Base-by-base conservation (phyloP, 2,113 vertebrate genomes). In the Nothocercus nigrocapillus region DNA sequence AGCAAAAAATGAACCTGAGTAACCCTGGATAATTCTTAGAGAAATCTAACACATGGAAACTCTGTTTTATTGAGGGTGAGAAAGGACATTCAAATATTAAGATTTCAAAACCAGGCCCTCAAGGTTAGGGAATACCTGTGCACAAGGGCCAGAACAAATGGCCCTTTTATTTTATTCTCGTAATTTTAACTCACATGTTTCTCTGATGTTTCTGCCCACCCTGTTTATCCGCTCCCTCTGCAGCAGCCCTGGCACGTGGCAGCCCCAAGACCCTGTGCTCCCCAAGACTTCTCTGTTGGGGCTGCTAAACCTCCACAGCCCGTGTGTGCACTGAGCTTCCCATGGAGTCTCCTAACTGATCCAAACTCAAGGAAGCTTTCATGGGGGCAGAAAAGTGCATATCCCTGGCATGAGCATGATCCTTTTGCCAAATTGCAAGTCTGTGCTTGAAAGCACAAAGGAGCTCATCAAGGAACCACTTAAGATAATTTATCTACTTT, bases 51-150 rank as follows among this genome's bases (percentile, higher is more conserved):
- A 27, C 0, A 1, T 2, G 5, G 56, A 72, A 73, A 58, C 25
- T 11, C 8, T 24, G 15, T 75, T 81, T 87, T 63, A 59, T 27
- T 61, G 22, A 5, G n/a, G 18, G 21, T 51, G 51, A 75, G 24
- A 77, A 74, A 84, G 19, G 2, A n/a, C 34, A 24, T 5, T 69
- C 0, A 0, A 44, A 2, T 22, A 19, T 18, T 51, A 59, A 82
- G 32, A 34, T 56, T 89, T 82, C 69, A 82, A 79, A 56, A 21
- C 8, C 34, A 56, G 5, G 3, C 20, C 20, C 49, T 49, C 38
- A 49, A n/a, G 59, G 6, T n/a, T 34, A 84, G n/a, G 30, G 25
- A 77, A 28, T 47, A 30, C 1, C 1, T 38, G 7, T 40, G 27
- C 5, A 0, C 28, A 42, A 53, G 25, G 38, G 32, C 11, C 25